These are phyloP conservation scores for Channa maculata DNA, from an alignment of 2,113 vertebrate genomes.

Conservation along the genomic window DNA sequence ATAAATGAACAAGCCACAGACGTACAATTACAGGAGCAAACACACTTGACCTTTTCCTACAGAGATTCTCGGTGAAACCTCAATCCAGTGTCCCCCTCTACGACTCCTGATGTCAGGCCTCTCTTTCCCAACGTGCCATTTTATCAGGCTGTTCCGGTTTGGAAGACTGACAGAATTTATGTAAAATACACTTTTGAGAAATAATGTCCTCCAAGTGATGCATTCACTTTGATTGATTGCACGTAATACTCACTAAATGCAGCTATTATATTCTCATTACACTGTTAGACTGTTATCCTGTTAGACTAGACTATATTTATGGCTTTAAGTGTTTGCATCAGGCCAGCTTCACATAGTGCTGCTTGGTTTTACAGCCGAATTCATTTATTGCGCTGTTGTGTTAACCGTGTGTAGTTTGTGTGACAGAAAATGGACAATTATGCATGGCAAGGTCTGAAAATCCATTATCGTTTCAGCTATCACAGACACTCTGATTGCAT, in stretches of 20 bases:
- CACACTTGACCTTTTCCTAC: conserved; percentile 36
- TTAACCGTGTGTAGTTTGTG: conserved; percentile 22
- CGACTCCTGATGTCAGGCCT: conserved; percentile 7
- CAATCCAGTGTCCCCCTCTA: no score
- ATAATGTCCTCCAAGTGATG: background rate
- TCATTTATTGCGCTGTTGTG: background rate
- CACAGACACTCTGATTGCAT: conserved; percentile 27
- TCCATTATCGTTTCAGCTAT: conserved; percentile 39
- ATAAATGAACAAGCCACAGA: conserved; percentile 34
- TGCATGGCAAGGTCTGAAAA: conserved; percentile 26
- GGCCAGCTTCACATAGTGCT: background rate
- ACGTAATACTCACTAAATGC: background rate
- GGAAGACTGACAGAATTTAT: background rate
- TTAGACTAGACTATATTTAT: background rate
- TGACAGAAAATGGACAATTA: conserved; percentile 29
- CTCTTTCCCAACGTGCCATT: background rate
- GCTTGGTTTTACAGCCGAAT: background rate
- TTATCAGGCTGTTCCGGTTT: background rate
- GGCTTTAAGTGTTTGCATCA: background rate
- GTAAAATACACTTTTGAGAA: background rate
- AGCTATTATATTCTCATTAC: background rate
- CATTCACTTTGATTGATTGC: background rate
- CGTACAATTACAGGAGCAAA: conserved; percentile 32
- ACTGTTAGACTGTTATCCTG: background rate
- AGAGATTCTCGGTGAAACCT: conserved; percentile 38